These are phyloP conservation scores for Aquatica leii DNA, from an alignment of 2,888 invertebrate genomes.

Conservation along the genomic window DNA sequence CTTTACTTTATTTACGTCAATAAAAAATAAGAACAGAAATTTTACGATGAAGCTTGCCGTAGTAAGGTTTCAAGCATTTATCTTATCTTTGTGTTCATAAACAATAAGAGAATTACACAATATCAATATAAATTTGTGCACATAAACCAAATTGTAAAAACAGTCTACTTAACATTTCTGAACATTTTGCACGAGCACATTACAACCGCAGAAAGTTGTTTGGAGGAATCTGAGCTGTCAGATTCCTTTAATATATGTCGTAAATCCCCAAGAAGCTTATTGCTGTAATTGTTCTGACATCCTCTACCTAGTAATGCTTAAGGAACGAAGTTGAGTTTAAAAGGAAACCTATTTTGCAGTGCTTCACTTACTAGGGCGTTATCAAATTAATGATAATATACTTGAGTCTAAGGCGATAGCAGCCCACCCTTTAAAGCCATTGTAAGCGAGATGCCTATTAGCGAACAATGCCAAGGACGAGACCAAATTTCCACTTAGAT, in stretches of 20 bases:
- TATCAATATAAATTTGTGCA: neutral
- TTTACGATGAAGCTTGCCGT: neutral
- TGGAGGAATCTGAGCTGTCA: conserved; percentile 18
- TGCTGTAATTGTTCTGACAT: conserved; percentile 27
- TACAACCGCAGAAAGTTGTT: conserved; percentile 18
- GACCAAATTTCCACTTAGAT: conserved; percentile 32
- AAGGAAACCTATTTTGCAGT: conserved; percentile 29
- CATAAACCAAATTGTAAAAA: conserved; percentile 17
- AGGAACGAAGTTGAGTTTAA: conserved; percentile 30
- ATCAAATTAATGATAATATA: conserved; percentile 41
- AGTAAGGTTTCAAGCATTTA: conserved; percentile 15
- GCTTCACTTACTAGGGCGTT: conserved; percentile 37
- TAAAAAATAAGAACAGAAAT: conserved; percentile 14
- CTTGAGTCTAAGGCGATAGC: conserved; percentile 34
- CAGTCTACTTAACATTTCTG: conserved; percentile 11
- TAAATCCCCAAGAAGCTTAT: conserved; percentile 23
- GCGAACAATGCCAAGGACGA: conserved; percentile 35
- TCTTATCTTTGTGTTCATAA: conserved; percentile 17
- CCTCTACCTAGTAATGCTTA: conserved; percentile 19
- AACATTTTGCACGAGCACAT: conserved; percentile 15
- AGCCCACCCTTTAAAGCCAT: conserved; percentile 31
- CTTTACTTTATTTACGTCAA: conserved; percentile 12
- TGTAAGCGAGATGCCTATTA: conserved; percentile 33
- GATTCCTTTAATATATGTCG: conserved; percentile 26
- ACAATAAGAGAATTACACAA: conserved; percentile 20